These are phyloP conservation scores for Poicephalus meyeri DNA, from an alignment of 2,113 vertebrate species.

Conservation along the genomic window DNA sequence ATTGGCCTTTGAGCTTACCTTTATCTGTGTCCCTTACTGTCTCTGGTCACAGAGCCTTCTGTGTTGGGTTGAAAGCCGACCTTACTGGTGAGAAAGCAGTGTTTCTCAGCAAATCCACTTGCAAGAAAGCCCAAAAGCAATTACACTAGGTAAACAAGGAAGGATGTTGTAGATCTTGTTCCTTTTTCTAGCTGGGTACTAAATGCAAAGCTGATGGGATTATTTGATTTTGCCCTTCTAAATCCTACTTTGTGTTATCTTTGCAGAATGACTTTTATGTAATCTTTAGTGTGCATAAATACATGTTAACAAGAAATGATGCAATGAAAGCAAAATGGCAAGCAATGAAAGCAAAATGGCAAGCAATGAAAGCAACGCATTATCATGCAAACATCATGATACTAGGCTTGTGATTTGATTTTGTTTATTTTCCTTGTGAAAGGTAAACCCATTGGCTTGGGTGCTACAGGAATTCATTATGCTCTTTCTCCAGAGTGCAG, in stretches of 20 bases:
- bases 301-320: slow-evolving; percentile 46
- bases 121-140: slow-evolving; percentile 38
- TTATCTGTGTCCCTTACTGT: background rate
- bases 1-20: background rate
- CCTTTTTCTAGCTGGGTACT: slow-evolving; percentile 1
- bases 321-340: slow-evolving; percentile 47
- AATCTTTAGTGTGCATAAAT: slow-evolving; percentile 64
- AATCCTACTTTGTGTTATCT: slow-evolving; percentile 38
- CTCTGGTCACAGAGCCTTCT: background rate
- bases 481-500: background rate
- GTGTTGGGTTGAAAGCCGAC: background rate
- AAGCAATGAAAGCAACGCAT: background rate
- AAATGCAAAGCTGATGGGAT: slow-evolving; percentile 42
- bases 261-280: slow-evolving; percentile 44
- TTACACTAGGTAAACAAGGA: slow-evolving; percentile 57
- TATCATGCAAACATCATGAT: background rate
- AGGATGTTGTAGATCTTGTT: slow-evolving; percentile 30
- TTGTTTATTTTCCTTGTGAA: background rate
- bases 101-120: slow-evolving; percentile 27
- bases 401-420: background rate
- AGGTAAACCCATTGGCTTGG: background rate
- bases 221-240: slow-evolving; percentile 29
- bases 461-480: background rate
- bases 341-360: background rate
- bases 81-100: background rate